phyloP scores from a whole-genome alignment of 2,888 invertebrate genomes.

The Patella pellucida region DNA sequence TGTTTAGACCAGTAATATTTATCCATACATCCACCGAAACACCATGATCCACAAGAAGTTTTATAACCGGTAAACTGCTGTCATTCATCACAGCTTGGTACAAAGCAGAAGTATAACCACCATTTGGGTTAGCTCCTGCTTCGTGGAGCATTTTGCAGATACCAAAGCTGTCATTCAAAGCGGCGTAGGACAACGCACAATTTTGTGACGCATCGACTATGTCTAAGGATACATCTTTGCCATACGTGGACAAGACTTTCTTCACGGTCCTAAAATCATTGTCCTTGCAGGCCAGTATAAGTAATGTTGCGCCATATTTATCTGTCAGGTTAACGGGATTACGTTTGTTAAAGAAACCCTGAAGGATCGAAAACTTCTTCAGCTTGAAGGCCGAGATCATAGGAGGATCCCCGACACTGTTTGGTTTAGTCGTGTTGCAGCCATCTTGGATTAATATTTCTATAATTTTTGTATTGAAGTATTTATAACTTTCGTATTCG shows the following conservation, averaged over 20 bases:
- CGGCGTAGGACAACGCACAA: conserved; percentile 22
- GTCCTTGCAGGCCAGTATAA: conserved; percentile 3
- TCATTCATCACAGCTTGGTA: conserved; percentile 22
- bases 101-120: conserved; percentile 21
- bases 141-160: conserved; percentile 16
- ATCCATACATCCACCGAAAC: conserved; percentile 20
- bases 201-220: conserved; percentile 15
- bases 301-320: conserved; percentile 15
- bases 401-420: conserved; percentile 17
- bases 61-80: conserved; percentile 10
- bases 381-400: conserved; percentile 15
- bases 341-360: conserved; percentile 10
- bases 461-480: conserved; percentile 7
- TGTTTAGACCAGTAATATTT: conserved; percentile 12
- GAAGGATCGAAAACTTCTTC: conserved; percentile 8
- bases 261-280: conserved; percentile 6
- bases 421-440: conserved; percentile 4
- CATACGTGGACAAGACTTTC: conserved; percentile 4
- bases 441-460: conserved; percentile 13
- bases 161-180: conserved; percentile 8
- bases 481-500: not conserved
- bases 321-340: conserved; percentile 20
- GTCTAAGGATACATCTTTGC: conserved; percentile 2
- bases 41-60: conserved; percentile 14
- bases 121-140: conserved; percentile 22